Evolutionary conservation across 2,113 vertebrate species (phyloP).

Genomic region (Protobothrops flavoviridis): DNA sequence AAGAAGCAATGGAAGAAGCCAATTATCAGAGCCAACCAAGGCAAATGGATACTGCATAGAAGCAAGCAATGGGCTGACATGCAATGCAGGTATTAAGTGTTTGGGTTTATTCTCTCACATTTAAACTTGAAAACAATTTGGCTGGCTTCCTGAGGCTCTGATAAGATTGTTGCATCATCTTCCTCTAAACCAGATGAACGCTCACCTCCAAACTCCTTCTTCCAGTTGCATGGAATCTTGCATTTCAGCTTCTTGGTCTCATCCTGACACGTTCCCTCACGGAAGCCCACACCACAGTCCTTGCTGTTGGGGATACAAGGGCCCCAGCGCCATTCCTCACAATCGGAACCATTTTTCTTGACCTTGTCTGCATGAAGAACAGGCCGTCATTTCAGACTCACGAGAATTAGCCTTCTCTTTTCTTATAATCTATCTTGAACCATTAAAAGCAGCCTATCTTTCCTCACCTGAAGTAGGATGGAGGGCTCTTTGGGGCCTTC

Average conservation of each 20-base stretch:
- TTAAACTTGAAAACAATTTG: not conserved
- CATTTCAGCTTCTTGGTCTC: conserved; percentile 83
- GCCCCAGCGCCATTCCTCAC: conserved; percentile 81
- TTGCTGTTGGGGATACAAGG: conserved; percentile 83
- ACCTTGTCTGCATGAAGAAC: conserved; percentile 69
- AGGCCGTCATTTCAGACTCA: not conserved
- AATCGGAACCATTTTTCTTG: conserved; percentile 76
- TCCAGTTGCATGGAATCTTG: conserved; percentile 97
- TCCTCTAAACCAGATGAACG: not conserved
- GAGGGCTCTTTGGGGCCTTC: not conserved
- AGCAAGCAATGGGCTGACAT: not conserved
- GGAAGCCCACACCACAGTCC: conserved; percentile 86
- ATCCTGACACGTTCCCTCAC: conserved; percentile 82
- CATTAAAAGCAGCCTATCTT: not conserved
- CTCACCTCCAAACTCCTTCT: conserved; percentile 93
- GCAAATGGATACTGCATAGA: not conserved
- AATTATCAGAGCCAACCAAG: not conserved
- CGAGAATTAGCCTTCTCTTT: not conserved
- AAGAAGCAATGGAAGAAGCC: not conserved
- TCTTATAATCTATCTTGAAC: accelerated
- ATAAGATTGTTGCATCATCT: not conserved
- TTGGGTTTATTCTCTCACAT: not conserved
- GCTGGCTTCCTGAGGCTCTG: not conserved
- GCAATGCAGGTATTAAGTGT: no score
- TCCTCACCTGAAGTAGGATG: not conserved